phyloP scores from a whole-genome alignment of 2,888 invertebrate species.

The Nephrocerus scutellatus region DNA sequence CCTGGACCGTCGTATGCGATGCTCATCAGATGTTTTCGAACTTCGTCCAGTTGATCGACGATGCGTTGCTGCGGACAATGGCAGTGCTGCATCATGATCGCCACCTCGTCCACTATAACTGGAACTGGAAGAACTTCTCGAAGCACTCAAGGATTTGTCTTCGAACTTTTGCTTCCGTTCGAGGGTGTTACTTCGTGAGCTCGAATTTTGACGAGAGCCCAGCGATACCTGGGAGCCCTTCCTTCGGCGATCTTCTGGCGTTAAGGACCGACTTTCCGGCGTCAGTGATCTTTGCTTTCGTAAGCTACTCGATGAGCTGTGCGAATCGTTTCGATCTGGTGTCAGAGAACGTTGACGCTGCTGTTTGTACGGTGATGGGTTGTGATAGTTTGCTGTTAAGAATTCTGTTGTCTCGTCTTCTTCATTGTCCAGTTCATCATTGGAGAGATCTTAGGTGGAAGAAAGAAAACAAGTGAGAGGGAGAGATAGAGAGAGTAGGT shows the following conservation, averaged over 20 bases:
- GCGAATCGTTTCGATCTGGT: conserved; percentile 45
- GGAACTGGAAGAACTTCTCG: conserved; percentile 47
- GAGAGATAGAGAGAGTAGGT: background rate
- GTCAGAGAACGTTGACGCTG: conserved; percentile 45
- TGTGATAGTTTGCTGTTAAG: conserved; percentile 40
- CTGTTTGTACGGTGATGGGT: conserved; percentile 38
- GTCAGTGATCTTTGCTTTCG: conserved; percentile 45
- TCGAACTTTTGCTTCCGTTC: conserved; percentile 42
- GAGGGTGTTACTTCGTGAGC: conserved; percentile 44
- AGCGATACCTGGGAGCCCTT: conserved; percentile 37
- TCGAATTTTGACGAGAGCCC: conserved; percentile 42
- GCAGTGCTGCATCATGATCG: conserved; percentile 21
- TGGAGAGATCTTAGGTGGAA: conserved; percentile 47
- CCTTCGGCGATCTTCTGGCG: conserved; percentile 44
- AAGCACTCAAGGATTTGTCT: conserved; percentile 40
- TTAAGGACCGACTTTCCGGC: conserved; percentile 45
- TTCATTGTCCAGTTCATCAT: conserved; percentile 53
- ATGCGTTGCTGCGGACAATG: conserved; percentile 22
- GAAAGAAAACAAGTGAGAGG: background rate
- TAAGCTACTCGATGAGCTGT: conserved; percentile 42
- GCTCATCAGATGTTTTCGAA: conserved; percentile 41
- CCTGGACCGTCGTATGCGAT: conserved; percentile 46
- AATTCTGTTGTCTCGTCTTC: conserved; percentile 44
- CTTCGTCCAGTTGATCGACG: conserved; percentile 36
- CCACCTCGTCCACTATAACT: conserved; percentile 45